Evolutionary conservation across 2,797 vertebrate genomes (phyloP).

Genomic region (Sternotherus odoratus): DNA sequence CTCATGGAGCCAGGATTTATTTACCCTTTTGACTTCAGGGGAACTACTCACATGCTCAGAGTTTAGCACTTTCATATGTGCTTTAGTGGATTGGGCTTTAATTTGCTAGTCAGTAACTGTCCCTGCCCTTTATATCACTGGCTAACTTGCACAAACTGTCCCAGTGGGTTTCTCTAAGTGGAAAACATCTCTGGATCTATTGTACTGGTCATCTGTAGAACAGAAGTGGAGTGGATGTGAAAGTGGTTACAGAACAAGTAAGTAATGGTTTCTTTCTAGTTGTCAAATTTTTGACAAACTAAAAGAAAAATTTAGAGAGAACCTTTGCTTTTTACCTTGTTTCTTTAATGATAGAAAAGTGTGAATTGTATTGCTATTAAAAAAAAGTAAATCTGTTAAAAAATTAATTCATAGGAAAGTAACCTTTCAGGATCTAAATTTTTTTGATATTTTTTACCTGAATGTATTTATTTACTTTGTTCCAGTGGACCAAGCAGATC

Average conservation of each 20-base stretch:
- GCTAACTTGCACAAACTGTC: no score
- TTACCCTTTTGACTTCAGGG: not conserved
- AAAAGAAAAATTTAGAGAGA: no score
- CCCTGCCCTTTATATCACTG: no score
- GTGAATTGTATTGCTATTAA: not conserved
- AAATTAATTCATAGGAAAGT: not conserved
- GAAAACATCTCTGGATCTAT: no score
- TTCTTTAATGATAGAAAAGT: not conserved
- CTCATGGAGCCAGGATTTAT: not conserved
- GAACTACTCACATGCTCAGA: not conserved
- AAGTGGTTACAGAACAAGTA: not conserved
- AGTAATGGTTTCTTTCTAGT: not conserved
- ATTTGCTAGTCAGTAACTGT: not conserved
- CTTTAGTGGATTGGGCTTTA: not conserved
- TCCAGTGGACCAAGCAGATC: conserved; percentile 97
- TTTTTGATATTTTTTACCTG: not conserved
- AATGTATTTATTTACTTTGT: conserved; percentile 2
- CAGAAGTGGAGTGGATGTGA: no score
- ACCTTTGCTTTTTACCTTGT: not conserved
- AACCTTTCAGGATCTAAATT: not conserved
- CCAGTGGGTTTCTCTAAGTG: no score
- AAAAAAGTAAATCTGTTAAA: not conserved
- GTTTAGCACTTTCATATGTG: not conserved
- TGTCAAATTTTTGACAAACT: not conserved
- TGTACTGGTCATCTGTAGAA: no score